These are phyloP conservation scores for Parotia lawesii DNA, from an alignment of 2,113 vertebrate genomes.

Conservation along the genomic window DNA sequence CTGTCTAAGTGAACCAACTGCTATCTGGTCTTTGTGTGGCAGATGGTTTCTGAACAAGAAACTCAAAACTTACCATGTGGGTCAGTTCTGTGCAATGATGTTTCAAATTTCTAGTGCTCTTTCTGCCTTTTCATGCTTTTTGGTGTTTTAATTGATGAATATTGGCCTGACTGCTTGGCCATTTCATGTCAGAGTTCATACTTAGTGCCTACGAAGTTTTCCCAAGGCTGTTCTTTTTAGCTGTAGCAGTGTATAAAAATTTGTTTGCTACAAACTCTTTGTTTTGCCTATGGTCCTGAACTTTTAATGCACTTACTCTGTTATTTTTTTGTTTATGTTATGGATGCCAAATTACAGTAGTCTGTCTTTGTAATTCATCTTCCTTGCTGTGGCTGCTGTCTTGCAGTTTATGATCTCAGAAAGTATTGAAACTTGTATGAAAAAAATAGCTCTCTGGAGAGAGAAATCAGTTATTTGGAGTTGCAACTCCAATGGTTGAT, in stretches of 20 bases:
- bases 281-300: neutral
- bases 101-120: neutral
- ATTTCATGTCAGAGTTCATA: neutral
- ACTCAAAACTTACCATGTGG: neutral
- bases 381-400: neutral
- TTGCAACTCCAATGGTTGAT: neutral
- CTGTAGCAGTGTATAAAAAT: neutral
- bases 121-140: neutral
- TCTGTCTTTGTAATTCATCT: neutral
- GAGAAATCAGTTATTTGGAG: neutral
- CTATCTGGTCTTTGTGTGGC: neutral
- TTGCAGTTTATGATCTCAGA: neutral
- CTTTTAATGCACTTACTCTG: neutral
- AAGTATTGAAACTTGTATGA: neutral
- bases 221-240: neutral
- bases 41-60: neutral
- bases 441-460: neutral
- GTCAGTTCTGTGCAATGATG: fast-evolving
- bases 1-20: neutral
- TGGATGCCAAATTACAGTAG: neutral
- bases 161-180: neutral
- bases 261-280: neutral
- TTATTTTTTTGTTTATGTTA: neutral
- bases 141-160: neutral
- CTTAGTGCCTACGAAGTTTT: neutral